Evolutionary conservation across 2,888 invertebrate species (phyloP), one percentile per base, ranked within the genome.

Genomic region (Chelonus formosanus): DNA sequence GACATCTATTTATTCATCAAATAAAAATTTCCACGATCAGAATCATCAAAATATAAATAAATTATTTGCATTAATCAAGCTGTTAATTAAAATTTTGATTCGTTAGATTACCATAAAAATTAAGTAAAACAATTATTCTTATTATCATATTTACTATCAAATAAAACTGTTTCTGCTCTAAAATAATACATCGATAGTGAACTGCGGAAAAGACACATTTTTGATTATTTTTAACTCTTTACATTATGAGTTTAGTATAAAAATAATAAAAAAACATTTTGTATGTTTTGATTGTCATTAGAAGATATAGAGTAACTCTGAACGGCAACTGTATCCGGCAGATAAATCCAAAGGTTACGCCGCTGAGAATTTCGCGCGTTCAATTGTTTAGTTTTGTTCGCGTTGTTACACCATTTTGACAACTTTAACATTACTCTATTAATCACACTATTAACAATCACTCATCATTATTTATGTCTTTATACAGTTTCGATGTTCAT

Each of bases 401-500:
- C 43, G 43, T 53, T 44, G 40, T 43, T 53, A 35, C 44, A 32
- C 43, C 43, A n/a, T 10, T 1, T n/a, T 34, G 3, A 44, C 34
- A 34, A 44, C 10, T 52, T 43, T 4, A 45, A 10, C 5, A 34
- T 31, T 53, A 5, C 20, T 32, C 55, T 65, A 69, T 47, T 63
- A 50, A 69, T 65, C 35, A 10, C 6, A 48, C 20, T 31, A 35
- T 58, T 31, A 34, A 58, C 54, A 56, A 56, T 58, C 34, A 55
- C 31, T 40, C n/a, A 47, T 56, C 10, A 56, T 52, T 52, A 47
- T 57, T 56, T 54, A 56, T 59, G 53, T 36, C 34, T 47, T 47
- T 54, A 53, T 63, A 53, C 40, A 66, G 47, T 71, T 73, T 71
- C 73, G 70, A 70, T 65, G 70, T 71, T 71, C 59, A 75, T 54